Evolutionary conservation across 2,797 vertebrate species (phyloP).

Genomic region (Phrynocephalus guinanensis): DNA sequence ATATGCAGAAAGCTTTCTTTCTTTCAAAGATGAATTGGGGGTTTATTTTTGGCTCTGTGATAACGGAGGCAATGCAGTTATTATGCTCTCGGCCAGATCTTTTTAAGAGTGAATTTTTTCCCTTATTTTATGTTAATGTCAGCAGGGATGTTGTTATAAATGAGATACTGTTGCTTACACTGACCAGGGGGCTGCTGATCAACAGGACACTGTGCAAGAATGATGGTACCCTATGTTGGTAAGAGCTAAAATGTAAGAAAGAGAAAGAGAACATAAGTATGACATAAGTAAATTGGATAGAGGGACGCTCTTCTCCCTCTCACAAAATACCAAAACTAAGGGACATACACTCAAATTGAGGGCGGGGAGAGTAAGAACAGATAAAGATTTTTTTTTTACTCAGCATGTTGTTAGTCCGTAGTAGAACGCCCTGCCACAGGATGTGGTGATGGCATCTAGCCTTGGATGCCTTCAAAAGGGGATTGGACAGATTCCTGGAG

Average conservation of each 20-base stretch:
- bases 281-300: too few relatives aligned
- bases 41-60: constrained; percentile 20
- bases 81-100: constrained; percentile 15
- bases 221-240: neutral
- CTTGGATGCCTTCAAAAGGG: too few relatives aligned
- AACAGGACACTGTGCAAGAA: neutral
- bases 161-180: neutral
- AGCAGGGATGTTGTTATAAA: neutral
- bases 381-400: too few relatives aligned
- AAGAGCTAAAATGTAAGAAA: neutral
- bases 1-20: constrained; percentile 14
- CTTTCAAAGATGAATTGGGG: neutral
- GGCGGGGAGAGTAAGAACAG: too few relatives aligned
- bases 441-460: too few relatives aligned
- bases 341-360: too few relatives aligned
- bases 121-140: neutral
- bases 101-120: neutral
- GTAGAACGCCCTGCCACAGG: too few relatives aligned
- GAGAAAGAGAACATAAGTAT: too few relatives aligned
- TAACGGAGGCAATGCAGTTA: constrained; percentile 23
- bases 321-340: too few relatives aligned
- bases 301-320: too few relatives aligned
- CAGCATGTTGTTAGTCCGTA: too few relatives aligned
- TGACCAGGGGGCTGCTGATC: neutral
- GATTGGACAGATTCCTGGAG: too few relatives aligned